Evolutionary conservation across 2,888 invertebrate genomes (phyloP), one percentile per base, ranked within the genome.

Genomic region (Drosophila emarginata): DNA sequence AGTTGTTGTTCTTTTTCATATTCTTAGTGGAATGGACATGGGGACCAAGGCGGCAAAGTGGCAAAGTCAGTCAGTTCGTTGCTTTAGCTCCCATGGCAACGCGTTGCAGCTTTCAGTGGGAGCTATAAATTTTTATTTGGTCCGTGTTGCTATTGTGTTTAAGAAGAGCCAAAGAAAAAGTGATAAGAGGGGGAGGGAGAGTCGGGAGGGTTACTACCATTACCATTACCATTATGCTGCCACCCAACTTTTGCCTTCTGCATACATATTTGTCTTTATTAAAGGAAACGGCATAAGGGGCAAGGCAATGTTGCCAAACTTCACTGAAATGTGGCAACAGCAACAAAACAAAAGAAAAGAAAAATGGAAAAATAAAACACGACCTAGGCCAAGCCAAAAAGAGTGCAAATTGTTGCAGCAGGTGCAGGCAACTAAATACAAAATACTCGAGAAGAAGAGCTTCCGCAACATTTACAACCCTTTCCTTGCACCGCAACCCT

Each of bases 81-180:
- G 23, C n/a, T 56, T 6, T 45, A 37, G 15, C 32, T 53, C 63
- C 63, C 52, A 39, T 57, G 64, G 74, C 74, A 64, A 69, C 72
- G 45, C 45, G 70, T 67, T 88, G 84, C 76, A 87, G 80, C 79
- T 84, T 84, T 88, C 79, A 87, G 68, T 59, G 45, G 75, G 72
- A 79, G 83, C 83, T 67, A 84, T 84, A 89, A 85, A 89, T 84
- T 84, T 86, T 85, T 89, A 84, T 89, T 84, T 84, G 78, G 37
- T 18, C 53, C 9, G 32, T 15, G 53, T 36, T 51, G 61, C 51
- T 52, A 23, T 36, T 68, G 71, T 61, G 37, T 53, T 23, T 63
- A 21, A 45, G 45, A 54, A 36, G 15, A 53, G 15, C 9, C 11
- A 32, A 12, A 18, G 21, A n/a, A 9, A 45, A 11, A n/a, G 11